Evolutionary conservation across 2,797 vertebrate genomes (phyloP).

Genomic region (Cetoscarus ocellatus): DNA sequence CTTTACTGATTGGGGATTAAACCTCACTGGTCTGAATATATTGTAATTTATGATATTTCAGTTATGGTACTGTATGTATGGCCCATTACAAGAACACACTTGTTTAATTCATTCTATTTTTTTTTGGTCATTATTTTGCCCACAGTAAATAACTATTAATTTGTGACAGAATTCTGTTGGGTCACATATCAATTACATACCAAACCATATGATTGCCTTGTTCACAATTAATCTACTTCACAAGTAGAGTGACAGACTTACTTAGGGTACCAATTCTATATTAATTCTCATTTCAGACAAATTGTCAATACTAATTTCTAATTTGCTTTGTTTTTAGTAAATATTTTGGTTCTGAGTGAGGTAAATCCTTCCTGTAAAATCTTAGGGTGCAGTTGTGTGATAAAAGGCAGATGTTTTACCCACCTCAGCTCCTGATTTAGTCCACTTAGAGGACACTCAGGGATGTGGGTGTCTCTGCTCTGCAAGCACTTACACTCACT

Average conservation of each 20-base stretch:
- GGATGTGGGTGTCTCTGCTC: constrained; percentile 6
- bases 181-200: background rate
- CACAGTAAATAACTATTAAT: background rate
- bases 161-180: background rate
- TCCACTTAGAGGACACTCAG: constrained; percentile 43
- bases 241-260: background rate
- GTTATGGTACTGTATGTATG: too few species aligned
- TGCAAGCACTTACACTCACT: background rate
- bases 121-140: background rate
- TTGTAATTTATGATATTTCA: too few species aligned
- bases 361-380: constrained; percentile 1
- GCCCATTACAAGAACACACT: too few species aligned
- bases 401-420: constrained; percentile 47
- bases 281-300: too few species aligned
- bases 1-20: too few species aligned
- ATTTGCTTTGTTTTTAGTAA: too few species aligned
- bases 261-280: background rate
- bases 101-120: too few species aligned
- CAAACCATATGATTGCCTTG: too few species aligned
- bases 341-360: too few species aligned
- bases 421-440: constrained; percentile 25
- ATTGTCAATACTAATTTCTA: too few species aligned
- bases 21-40: too few species aligned
- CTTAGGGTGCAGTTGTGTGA: constrained; percentile 10
- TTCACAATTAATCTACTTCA: background rate